phyloP scores from a whole-genome alignment of 2,113 vertebrate species.

The Ancistrus triradiatus region DNA sequence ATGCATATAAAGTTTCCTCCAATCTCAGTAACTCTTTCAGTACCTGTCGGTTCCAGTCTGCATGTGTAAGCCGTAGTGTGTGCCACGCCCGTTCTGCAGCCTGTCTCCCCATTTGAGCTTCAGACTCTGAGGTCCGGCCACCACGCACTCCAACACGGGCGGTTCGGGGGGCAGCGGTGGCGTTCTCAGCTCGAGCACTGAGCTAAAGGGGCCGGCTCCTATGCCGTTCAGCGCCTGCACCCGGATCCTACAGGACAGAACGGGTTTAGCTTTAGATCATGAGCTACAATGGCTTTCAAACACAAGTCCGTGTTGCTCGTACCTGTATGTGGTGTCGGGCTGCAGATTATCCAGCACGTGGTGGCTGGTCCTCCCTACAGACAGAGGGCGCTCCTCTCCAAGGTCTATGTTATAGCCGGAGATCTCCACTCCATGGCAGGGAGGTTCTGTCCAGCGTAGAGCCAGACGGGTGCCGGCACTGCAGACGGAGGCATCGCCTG shows the following conservation, averaged over 20 bases:
- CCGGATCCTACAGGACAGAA: slow-evolving; percentile 60
- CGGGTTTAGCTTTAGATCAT: not conserved
- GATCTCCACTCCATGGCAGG: slow-evolving; percentile 72
- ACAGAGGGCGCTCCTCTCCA: slow-evolving; percentile 68
- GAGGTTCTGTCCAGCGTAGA: slow-evolving; percentile 74
- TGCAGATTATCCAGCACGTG: slow-evolving; percentile 71
- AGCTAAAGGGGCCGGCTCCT: slow-evolving; percentile 73
- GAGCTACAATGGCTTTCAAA: not conserved
- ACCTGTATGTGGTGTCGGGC: slow-evolving; percentile 76
- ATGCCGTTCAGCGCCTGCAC: slow-evolving; percentile 74
- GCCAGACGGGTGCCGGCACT: slow-evolving; percentile 68
- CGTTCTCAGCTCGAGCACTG: slow-evolving; percentile 72
- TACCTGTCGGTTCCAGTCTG: slow-evolving; percentile 71
- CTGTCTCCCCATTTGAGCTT: slow-evolving; percentile 79
- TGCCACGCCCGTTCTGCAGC: slow-evolving; percentile 63
- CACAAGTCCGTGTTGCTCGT: not conserved
- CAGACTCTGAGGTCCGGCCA: slow-evolving; percentile 75
- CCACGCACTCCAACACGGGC: slow-evolving; percentile 71
- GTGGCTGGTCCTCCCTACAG: slow-evolving; percentile 61
- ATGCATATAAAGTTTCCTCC: too few relatives aligned
- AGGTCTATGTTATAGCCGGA: slow-evolving; percentile 77
- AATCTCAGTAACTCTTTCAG: too few relatives aligned
- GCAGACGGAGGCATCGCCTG: slow-evolving; percentile 54
- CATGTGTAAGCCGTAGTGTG: slow-evolving; percentile 75
- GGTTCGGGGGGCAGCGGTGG: slow-evolving; percentile 74